A percentile compares a stretch with the other conserved stretches of the same genome.
phyloP scores from a whole-genome alignment of 2,888 invertebrate genomes.

The Philereme vetulata region DNA sequence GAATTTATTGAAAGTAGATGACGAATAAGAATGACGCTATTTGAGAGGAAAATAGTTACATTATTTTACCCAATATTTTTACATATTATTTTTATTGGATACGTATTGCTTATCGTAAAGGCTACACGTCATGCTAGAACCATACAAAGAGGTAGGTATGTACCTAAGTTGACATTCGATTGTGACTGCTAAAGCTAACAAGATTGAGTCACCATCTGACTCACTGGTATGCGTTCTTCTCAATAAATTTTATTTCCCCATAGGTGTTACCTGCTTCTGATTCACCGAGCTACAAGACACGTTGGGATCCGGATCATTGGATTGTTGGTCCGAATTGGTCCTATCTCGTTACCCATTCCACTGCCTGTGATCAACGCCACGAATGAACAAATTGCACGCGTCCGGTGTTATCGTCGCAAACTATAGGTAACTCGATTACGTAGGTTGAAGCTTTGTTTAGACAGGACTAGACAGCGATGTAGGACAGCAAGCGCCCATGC shows the following conservation, averaged over 20 bases:
- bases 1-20: no score
- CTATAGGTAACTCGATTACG: slow-evolving; percentile 38
- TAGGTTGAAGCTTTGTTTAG: slow-evolving; percentile 19
- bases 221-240: slow-evolving; percentile 59
- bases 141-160: slow-evolving; percentile 32
- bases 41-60: no score
- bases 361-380: slow-evolving; percentile 73
- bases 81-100: no score
- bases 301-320: slow-evolving; percentile 45
- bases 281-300: slow-evolving; percentile 53
- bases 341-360: slow-evolving; percentile 65
- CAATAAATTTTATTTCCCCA: slow-evolving; percentile 62
- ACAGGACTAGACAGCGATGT: slow-evolving; percentile 18
- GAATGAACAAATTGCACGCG: slow-evolving; percentile 72
- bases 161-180: slow-evolving; percentile 41
- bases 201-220: slow-evolving; percentile 67
- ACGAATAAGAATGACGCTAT: no score
- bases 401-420: slow-evolving; percentile 74
- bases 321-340: slow-evolving; percentile 43
- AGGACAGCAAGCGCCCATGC: slow-evolving; percentile 19
- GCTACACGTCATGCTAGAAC: slow-evolving; percentile 43
- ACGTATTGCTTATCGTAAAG: no score
- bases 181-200: slow-evolving; percentile 61
- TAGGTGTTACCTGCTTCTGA: slow-evolving; percentile 68
- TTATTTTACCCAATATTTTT: no score